These are phyloP conservation scores for Sussaba pulchella DNA, from an alignment of 2,888 invertebrate genomes.

Conservation along the genomic window DNA sequence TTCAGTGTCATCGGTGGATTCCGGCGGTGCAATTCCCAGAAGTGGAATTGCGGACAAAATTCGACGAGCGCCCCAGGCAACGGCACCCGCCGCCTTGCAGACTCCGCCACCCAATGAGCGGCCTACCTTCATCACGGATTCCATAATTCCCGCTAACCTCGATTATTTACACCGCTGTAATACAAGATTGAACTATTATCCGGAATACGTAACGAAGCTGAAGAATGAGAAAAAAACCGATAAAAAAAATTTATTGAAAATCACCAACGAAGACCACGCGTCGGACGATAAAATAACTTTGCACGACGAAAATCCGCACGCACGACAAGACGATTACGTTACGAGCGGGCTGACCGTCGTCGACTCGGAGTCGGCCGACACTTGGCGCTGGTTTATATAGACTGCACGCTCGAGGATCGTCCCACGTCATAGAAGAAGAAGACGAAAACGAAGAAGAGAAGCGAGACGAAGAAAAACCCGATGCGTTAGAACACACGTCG, in stretches of 20 bases:
- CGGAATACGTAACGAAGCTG: neutral
- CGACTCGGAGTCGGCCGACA: slow-evolving; percentile 66
- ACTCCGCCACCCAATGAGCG: slow-evolving; percentile 80
- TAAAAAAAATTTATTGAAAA: neutral
- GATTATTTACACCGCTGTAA: neutral
- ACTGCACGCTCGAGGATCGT: slow-evolving; percentile 74
- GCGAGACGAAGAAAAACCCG: slow-evolving; percentile 33
- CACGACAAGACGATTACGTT: slow-evolving; percentile 61
- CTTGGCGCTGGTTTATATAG: slow-evolving; percentile 80
- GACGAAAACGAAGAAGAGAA: slow-evolving; percentile 49
- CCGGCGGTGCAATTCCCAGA: slow-evolving; percentile 75
- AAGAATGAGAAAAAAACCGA: neutral
- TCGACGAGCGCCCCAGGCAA: slow-evolving; percentile 79
- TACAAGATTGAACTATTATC: neutral
- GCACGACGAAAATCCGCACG: slow-evolving; percentile 56
- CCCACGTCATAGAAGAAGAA: slow-evolving; percentile 75
- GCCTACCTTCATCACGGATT: slow-evolving; percentile 80
- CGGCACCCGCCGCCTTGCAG: slow-evolving; percentile 78
- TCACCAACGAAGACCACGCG: slow-evolving; percentile 43
- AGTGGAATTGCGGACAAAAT: slow-evolving; percentile 80
- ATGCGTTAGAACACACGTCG: slow-evolving; percentile 29
- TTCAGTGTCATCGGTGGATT: slow-evolving; percentile 67
- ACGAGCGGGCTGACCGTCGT: slow-evolving; percentile 66
- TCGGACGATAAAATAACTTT: slow-evolving; percentile 51
- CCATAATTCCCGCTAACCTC: slow-evolving; percentile 73